phyloP scores from a whole-genome alignment of 30 jellyfish, hydroid and myxozoan species.

The Aurelia sp. region DNA sequence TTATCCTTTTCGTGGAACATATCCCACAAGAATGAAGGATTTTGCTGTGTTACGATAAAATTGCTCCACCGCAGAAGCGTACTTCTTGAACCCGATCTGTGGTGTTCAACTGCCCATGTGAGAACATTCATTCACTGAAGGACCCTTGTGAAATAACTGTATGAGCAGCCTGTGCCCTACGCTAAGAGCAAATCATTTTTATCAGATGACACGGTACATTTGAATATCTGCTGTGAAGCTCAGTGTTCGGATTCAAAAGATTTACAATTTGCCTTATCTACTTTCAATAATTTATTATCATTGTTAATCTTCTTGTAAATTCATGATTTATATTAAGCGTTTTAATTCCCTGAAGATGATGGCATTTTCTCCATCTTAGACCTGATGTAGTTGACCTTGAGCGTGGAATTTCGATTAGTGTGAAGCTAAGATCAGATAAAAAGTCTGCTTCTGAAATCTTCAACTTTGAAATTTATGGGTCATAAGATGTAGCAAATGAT shows the following conservation, averaged over 20 bases:
- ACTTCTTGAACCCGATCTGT: too few species aligned
- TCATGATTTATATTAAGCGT: slow-evolving; percentile 29
- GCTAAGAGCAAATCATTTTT: too few species aligned
- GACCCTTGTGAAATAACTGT: too few species aligned
- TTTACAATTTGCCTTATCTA: slow-evolving; percentile 8
- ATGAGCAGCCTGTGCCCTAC: too few species aligned
- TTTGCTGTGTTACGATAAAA: too few species aligned
- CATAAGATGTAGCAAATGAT: background rate
- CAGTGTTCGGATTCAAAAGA: slow-evolving; percentile 13
- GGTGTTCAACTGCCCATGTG: too few species aligned
- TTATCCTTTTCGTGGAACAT: too few species aligned
- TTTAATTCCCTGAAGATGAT: slow-evolving; percentile 30
- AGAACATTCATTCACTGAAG: too few species aligned
- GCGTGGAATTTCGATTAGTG: slow-evolving; percentile 5
- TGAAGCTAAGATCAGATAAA: background rate
- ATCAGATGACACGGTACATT: slow-evolving; percentile 18
- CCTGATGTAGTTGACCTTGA: slow-evolving; percentile 26
- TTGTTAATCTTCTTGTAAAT: slow-evolving; percentile 23
- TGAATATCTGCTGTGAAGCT: background rate
- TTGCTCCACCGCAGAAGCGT: too few species aligned
- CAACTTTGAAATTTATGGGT: too few species aligned
- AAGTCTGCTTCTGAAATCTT: too few species aligned
- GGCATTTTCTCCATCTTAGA: slow-evolving; percentile 13
- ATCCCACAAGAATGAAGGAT: too few species aligned
- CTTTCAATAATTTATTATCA: slow-evolving; percentile 28